Percentiles rank a stretch among this genome's conserved stretches.
Evolutionary conservation across 2,113 vertebrate genomes (phyloP).

Genomic region (Pseudois nayaur): DNA sequence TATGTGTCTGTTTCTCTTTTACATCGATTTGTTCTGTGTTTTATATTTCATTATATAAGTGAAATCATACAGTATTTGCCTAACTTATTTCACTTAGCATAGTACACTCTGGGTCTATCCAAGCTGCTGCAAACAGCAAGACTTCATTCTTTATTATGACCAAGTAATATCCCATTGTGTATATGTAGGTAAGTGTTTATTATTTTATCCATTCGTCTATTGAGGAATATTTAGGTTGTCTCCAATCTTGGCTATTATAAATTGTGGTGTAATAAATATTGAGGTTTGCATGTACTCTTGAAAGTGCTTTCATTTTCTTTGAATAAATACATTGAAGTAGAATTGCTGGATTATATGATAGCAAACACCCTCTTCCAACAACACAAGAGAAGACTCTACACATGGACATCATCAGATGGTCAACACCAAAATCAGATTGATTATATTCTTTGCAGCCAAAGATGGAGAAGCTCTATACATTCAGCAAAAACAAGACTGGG

Average conservation of each 20-base stretch:
- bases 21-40: not conserved
- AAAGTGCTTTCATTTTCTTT: not conserved
- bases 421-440: too few relatives aligned
- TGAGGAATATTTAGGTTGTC: not conserved
- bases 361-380: too few relatives aligned
- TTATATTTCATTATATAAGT: not conserved
- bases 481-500: too few relatives aligned
- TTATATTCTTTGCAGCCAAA: too few relatives aligned
- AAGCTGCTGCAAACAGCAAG: not conserved
- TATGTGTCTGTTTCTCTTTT: not conserved
- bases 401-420: too few relatives aligned
- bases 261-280: not conserved
- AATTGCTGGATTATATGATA: not conserved
- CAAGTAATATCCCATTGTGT: not conserved
- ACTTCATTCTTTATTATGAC: not conserved
- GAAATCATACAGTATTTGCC: not conserved
- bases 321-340: not conserved
- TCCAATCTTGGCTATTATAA: not conserved
- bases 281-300: not conserved
- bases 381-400: too few relatives aligned
- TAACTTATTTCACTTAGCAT: not conserved
- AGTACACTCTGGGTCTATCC: not conserved
- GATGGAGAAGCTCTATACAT: too few relatives aligned
- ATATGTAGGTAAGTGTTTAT: not conserved
- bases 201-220: not conserved